phyloP scores from a whole-genome alignment of 2,888 invertebrate species.

The Orchesella flavescens region DNA sequence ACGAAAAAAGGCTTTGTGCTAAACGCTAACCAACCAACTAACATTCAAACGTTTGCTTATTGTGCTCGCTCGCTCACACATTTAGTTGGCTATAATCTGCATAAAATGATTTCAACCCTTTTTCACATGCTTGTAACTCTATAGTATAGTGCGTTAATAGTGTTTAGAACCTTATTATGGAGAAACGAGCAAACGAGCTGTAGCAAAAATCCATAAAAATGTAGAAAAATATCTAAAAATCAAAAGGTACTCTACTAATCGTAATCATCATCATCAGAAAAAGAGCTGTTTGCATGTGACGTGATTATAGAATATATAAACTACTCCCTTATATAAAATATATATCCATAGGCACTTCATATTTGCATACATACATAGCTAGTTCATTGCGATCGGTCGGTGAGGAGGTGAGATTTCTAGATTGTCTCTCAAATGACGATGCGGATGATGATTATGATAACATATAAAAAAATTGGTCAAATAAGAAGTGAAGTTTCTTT shows the following conservation, averaged over 20 bases:
- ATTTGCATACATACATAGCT: too few species aligned
- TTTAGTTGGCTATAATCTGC: slow-evolving; percentile 21
- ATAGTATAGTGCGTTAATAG: not conserved
- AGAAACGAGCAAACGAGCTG: slow-evolving; percentile 17
- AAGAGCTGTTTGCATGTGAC: not conserved
- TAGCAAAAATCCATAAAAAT: slow-evolving; percentile 32
- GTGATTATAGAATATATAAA: not conserved
- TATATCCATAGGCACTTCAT: too few species aligned
- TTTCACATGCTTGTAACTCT: slow-evolving; percentile 21
- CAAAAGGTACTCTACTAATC: slow-evolving; percentile 34
- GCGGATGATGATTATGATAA: slow-evolving; percentile 2
- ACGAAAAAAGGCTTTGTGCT: slow-evolving; percentile 20
- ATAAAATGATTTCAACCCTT: slow-evolving; percentile 18
- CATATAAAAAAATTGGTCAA: slow-evolving; percentile 22
- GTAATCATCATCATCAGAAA: slow-evolving; percentile 14
- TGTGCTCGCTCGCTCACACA: not conserved
- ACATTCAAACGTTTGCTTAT: not conserved
- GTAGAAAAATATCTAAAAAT: slow-evolving; percentile 23
- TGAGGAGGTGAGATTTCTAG: too few species aligned
- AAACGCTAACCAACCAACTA: not conserved
- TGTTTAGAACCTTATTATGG: not conserved
- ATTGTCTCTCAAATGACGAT: not conserved
- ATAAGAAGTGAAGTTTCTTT: slow-evolving; percentile 20
- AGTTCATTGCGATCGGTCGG: too few species aligned
- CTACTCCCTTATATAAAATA: too few species aligned